Evolutionary conservation across 2,888 invertebrate genomes (phyloP).

Genomic region (Aproaerema taeniolella): DNA sequence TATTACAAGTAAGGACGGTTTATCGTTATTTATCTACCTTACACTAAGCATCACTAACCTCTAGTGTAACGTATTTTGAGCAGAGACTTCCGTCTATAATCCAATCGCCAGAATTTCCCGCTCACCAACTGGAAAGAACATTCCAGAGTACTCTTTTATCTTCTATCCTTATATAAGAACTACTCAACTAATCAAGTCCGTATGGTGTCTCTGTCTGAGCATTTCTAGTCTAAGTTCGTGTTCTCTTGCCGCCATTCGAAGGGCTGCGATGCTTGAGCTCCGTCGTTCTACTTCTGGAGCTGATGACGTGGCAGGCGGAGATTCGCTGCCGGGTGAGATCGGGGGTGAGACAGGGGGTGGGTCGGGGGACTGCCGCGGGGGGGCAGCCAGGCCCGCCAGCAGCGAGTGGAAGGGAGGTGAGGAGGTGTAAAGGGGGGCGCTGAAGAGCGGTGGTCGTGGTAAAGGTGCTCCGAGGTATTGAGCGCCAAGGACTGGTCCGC

Average conservation of each 20-base stretch:
- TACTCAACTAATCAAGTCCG: slow-evolving; percentile 87
- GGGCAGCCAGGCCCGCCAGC: slow-evolving; percentile 63
- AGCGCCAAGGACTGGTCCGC: slow-evolving; percentile 53
- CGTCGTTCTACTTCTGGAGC: slow-evolving; percentile 88
- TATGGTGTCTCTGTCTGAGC: slow-evolving; percentile 85
- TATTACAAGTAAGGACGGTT: too few relatives aligned
- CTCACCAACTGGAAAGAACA: slow-evolving; percentile 8
- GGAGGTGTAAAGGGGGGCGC: slow-evolving; percentile 82
- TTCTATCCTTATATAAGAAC: slow-evolving; percentile 8
- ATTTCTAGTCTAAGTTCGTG: slow-evolving; percentile 91
- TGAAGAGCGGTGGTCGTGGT: slow-evolving; percentile 71
- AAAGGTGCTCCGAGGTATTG: slow-evolving; percentile 74
- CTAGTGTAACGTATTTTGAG: neutral
- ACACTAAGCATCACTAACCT: neutral
- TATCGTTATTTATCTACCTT: too few relatives aligned
- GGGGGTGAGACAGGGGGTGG: slow-evolving; percentile 75
- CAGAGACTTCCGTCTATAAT: neutral
- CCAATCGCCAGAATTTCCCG: slow-evolving; percentile 1
- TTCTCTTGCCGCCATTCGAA: slow-evolving; percentile 92
- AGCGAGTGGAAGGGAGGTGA: slow-evolving; percentile 63
- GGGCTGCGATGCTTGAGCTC: slow-evolving; percentile 91
- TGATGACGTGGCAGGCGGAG: slow-evolving; percentile 61
- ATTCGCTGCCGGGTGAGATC: slow-evolving; percentile 69
- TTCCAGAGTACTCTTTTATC: slow-evolving; percentile 9
- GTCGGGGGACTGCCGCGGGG: slow-evolving; percentile 64